Conservation (phyloP, 53 echinoderm and acorn worm genomes). For the Henricia sp. region DNA sequence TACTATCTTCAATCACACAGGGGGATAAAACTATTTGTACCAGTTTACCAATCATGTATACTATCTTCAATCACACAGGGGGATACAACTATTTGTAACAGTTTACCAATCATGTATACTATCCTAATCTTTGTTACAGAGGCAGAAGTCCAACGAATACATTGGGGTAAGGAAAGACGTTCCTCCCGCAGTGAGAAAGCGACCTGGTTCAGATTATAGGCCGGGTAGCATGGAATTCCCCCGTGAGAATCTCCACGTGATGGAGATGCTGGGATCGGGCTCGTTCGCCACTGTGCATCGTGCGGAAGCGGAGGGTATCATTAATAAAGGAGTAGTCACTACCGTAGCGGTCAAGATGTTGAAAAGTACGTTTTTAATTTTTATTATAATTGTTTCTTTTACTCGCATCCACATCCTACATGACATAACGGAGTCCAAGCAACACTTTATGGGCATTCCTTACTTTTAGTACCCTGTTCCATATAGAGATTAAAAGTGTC, state of each 20-base stretch:
- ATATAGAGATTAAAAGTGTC: too few species aligned
- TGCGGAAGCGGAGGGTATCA: constrained; percentile 46
- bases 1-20: too few species aligned
- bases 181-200: neutral
- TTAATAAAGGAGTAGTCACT: constrained; percentile 2
- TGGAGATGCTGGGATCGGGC: constrained; percentile 45
- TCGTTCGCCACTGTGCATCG: constrained; percentile 46
- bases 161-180: neutral
- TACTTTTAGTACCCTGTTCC: too few species aligned
- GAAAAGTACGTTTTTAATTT: neutral
- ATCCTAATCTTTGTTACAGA: neutral
- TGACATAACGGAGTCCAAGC: neutral
- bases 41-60: too few species aligned
- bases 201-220: neutral
- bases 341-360: constrained; percentile 54
- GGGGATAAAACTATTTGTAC: too few species aligned
- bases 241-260: constrained; percentile 35
- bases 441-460: too few species aligned
- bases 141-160: neutral
- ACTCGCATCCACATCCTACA: neutral
- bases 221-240: constrained; percentile 34
- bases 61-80: too few species aligned
- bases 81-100: too few species aligned
- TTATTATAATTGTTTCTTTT: neutral
- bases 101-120: too few species aligned